Evolutionary conservation across 2,888 invertebrate species (phyloP).

Genomic region (Dicranocentrus wangi): DNA sequence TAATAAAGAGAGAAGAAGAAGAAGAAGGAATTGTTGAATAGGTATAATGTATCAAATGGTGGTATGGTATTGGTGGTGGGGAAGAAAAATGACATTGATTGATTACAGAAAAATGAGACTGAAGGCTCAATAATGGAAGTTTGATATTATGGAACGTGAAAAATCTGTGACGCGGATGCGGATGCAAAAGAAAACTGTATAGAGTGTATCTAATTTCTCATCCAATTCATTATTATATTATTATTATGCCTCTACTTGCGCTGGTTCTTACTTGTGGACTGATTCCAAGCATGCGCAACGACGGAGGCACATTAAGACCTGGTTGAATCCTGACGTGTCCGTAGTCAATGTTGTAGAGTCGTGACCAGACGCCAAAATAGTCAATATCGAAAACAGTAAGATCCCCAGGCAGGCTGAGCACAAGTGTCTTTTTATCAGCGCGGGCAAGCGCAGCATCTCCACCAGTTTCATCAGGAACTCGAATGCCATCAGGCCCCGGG

Average conservation of each 20-base stretch:
- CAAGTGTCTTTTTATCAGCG: conserved; percentile 91
- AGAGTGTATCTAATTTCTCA: too few relatives aligned
- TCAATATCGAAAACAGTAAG: conserved; percentile 93
- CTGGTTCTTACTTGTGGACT: conserved; percentile 88
- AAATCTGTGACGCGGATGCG: too few relatives aligned
- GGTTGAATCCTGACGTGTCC: conserved; percentile 88
- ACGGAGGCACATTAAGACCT: conserved; percentile 88
- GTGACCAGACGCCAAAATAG: conserved; percentile 94
- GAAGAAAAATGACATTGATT: too few relatives aligned
- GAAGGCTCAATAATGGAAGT: too few relatives aligned
- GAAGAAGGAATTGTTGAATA: too few relatives aligned
- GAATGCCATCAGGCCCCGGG: conserved; percentile 87
- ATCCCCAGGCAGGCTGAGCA: conserved; percentile 90
- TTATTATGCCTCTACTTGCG: too few relatives aligned
- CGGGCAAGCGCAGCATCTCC: conserved; percentile 82
- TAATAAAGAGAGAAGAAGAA: conserved; percentile 9
- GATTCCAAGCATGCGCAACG: conserved; percentile 92
- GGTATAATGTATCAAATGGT: too few relatives aligned
- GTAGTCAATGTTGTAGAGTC: conserved; percentile 93
- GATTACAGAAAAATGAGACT: too few relatives aligned
- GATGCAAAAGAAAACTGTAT: too few relatives aligned
- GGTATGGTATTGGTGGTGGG: too few relatives aligned
- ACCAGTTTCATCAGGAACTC: conserved; percentile 94
- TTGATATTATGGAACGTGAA: too few relatives aligned
- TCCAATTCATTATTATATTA: too few relatives aligned